These are phyloP conservation scores for Altica lythri DNA, from an alignment of 2,888 invertebrate genomes.

Conservation along the genomic window DNA sequence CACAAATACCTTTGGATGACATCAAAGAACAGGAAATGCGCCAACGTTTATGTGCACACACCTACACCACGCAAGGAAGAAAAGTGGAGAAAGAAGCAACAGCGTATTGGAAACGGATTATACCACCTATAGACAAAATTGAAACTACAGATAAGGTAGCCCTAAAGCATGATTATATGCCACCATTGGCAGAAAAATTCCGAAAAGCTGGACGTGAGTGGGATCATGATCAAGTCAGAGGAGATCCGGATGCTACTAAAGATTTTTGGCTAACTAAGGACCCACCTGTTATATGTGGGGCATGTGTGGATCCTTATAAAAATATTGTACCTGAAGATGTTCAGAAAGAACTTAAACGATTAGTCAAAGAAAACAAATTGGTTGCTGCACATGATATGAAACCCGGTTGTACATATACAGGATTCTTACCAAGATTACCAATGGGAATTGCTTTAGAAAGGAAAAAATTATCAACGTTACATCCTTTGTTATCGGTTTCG, in stretches of 20 bases:
- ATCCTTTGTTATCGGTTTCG: constrained; percentile 50
- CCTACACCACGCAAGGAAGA: constrained; percentile 53
- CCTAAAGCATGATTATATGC: constrained; percentile 39
- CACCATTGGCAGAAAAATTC: constrained; percentile 43
- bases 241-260: constrained; percentile 47
- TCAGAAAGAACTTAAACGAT: constrained; percentile 46
- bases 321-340: constrained; percentile 46
- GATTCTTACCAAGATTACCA: constrained; percentile 48
- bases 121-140: constrained; percentile 34
- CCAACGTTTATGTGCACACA: constrained; percentile 47
- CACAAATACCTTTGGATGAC: constrained; percentile 52
- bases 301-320: constrained; percentile 47
- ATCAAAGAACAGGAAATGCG: constrained; percentile 52
- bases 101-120: constrained; percentile 32
- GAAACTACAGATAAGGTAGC: constrained; percentile 33
- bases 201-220: constrained; percentile 46
- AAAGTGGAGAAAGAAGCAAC: constrained; percentile 49
- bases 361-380: constrained; percentile 49
- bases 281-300: constrained; percentile 46
- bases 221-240: constrained; percentile 52
- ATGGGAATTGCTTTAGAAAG: constrained; percentile 47
- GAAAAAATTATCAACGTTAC: constrained; percentile 44
- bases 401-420: constrained; percentile 50
- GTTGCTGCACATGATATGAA: constrained; percentile 51
- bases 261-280: constrained; percentile 49